Base-by-base conservation (phyloP, 2,113 vertebrate genomes). In the Oncorhynchus nerka region DNA sequence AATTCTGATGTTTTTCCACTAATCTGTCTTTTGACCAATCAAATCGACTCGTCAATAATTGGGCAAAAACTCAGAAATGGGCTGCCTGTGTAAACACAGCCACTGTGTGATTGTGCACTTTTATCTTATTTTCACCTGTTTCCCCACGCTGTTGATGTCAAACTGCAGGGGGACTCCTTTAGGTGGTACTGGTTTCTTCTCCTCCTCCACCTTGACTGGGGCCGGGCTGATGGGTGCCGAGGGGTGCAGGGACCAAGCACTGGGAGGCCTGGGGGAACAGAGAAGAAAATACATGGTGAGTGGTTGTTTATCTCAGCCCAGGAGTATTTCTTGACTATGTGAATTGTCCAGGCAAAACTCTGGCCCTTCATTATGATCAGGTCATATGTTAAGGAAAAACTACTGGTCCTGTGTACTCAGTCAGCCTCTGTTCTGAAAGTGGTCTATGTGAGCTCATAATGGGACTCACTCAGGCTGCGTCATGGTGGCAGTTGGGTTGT, bases 91-190 rank as follows among this genome's bases (percentile, higher is more conserved):
- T 45, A 45, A 45, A 45, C 9, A 3, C 39, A 45, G 39, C 39
- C 39, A 3, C 39, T 45, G 39, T 45, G 39, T 45, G 39, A 45
- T 45, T 57, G 55, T 57, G 5, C 51, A 57, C 16, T 20, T 57
- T 0, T 57, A 22, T 20, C n/a, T 61, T 7, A n/a, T 2, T 4
- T 78, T 92, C 90, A 99, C 97, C 93, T 97, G 96, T 88, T 97
- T 99, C 71, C 95, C 96, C 71, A 99, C 96, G 80, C 96, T 98
- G 87, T 99, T 99, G 80, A 99, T 99, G 85, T 99, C 97, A 88
- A 99, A 99, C 78, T 98, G 95, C 79, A 99, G 80, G 4, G 95
- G 92, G 20, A 99, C 97, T 7, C 98, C 97, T 94, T 98, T 98
- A 20, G 97, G 97, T 68, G 94, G 76, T 9, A 9, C 8, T 85